Evolutionary conservation across 2,113 vertebrate genomes (phyloP), one percentile per base, ranked within the genome.

Genomic region (Brevimyrus niger): DNA sequence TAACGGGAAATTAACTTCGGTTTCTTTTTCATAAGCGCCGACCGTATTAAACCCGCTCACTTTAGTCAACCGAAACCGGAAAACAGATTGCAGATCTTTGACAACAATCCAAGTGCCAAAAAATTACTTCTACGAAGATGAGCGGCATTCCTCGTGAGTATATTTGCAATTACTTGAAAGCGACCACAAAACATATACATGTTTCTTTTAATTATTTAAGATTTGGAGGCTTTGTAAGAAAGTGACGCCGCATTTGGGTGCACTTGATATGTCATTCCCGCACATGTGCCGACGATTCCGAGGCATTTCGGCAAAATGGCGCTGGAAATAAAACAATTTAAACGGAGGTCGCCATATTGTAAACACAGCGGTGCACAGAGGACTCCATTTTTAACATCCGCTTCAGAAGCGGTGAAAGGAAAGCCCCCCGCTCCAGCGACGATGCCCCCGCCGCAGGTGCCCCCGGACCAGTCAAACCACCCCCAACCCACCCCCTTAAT

Each of bases 331-430:
- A 94, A 95, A 96, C 95, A 94, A 90, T 95, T 96, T 96, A 96
- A 95, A 96, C 96, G 94, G 96, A 96, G 96, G 96, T 97, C 97
- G 97, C 97, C 97, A 98, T 97, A 97, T 97, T 97, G 97, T 97
- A 97, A 97, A 97, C 96, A 97, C 91, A 94, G 89, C 87, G 92
- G 86, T 46, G 90, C 90, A 42, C 93, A 89, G 92, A 88, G 80
- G 94, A 92, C 94, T 93, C 94, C 94, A 93, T 94, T 92, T 95
- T 93, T 94, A 92, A 89, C 65, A 83, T 58, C 90, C 82, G 42
- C 82, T 46, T 42, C 82, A 47, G 44, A 46, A 10, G 19, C 38
- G 82, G 3, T 47, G 42, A 15, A 61, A 86, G 51, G 86, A 76
- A 15, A 2, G 73, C 87, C 21, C 3, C 48, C 42, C 10, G 31